Percentiles rank a stretch among this genome's conserved stretches.
phyloP scores from a whole-genome alignment of 2,113 vertebrate species.

The Paedocypris sp. region DNA sequence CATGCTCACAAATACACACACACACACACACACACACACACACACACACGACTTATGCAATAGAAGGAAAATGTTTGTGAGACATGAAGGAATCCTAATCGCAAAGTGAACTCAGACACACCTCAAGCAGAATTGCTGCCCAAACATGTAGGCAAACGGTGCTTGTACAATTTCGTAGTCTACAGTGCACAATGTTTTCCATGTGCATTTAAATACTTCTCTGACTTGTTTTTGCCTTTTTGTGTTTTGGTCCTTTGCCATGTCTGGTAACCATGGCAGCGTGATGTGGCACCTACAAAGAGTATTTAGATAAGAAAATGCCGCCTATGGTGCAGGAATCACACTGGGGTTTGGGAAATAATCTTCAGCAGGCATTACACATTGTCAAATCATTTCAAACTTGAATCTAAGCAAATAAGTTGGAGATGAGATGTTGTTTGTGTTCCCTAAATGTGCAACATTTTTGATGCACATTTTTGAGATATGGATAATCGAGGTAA shows the following conservation, averaged over 20 bases:
- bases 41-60: neutral
- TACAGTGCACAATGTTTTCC: neutral
- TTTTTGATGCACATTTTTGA: no score
- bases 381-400: no score
- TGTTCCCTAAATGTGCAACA: no score
- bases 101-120: neutral
- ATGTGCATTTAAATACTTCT: neutral
- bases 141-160: neutral
- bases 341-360: slow-evolving; percentile 18
- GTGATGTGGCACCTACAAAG: slow-evolving; percentile 16
- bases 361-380: no score
- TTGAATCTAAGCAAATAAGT: no score
- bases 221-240: slow-evolving; percentile 34
- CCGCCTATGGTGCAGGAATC: neutral
- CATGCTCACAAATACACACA: neutral
- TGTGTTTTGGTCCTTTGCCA: neutral
- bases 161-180: neutral
- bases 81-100: neutral
- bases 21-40: neutral
- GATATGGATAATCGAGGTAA: no score
- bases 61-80: neutral
- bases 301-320: slow-evolving; percentile 53
- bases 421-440: no score
- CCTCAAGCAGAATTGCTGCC: neutral
- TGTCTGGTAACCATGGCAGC: neutral